phyloP scores from a whole-genome alignment of 2,797 vertebrate genomes.

The Phoxinus dragarum region DNA sequence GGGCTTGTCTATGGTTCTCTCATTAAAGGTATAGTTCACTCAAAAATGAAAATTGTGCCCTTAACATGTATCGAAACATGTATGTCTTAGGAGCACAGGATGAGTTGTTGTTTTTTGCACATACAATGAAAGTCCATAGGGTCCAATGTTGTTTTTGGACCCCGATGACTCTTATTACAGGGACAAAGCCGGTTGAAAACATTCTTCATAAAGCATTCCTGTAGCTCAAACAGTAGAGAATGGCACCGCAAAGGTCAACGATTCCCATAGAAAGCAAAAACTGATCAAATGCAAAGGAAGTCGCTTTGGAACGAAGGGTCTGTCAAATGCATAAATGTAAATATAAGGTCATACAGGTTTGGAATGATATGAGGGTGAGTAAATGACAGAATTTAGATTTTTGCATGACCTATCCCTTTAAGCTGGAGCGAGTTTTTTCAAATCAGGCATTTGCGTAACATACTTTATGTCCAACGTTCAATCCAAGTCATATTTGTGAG shows the following conservation, averaged over 20 bases:
- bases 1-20: background rate
- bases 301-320: background rate
- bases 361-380: background rate
- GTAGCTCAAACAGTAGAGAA: background rate
- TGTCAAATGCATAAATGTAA: background rate
- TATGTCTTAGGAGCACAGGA: background rate
- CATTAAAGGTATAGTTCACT: conserved; percentile 14
- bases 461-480: background rate
- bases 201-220: background rate
- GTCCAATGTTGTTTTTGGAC: background rate
- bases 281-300: background rate
- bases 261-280: background rate
- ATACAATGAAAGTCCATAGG: background rate
- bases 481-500: conserved; percentile 7
- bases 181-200: background rate
- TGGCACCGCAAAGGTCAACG: background rate
- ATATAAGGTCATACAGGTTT: background rate
- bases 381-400: background rate
- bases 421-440: background rate
- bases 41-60: background rate
- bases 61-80: background rate
- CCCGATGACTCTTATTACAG: background rate
- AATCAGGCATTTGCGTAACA: background rate
- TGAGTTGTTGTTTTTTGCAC: background rate
- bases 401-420: background rate